Conservation (phyloP, 1,140 invertebrate genomes). For the Bombus ignitus region DNA sequence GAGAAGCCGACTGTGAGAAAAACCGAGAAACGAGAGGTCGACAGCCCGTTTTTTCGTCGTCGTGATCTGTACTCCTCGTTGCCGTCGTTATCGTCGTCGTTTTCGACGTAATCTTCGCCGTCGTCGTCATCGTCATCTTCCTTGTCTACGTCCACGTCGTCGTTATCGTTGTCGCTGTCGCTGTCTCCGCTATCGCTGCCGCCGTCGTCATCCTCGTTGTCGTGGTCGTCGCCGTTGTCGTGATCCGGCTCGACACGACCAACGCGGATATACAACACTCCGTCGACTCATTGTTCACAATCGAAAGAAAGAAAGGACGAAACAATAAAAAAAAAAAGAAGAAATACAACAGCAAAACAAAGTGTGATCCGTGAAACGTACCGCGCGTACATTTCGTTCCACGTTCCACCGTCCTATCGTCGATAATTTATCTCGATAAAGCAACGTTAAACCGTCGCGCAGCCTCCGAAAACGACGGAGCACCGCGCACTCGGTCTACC, state of each 20-base stretch:
- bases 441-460: constrained; percentile 31
- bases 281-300: neutral
- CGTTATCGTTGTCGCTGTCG: constrained; percentile 19
- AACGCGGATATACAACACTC: constrained; percentile 26
- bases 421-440: constrained; percentile 55
- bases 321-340: too few relatives aligned
- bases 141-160: constrained; percentile 31
- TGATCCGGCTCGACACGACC: constrained; percentile 49
- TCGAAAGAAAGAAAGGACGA: too few relatives aligned
- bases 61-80: constrained; percentile 48
- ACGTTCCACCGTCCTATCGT: constrained; percentile 44
- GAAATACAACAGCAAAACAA: neutral
- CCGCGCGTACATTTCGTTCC: constrained; percentile 32
- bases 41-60: constrained; percentile 57
- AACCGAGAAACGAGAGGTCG: constrained; percentile 56
- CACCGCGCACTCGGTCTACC: constrained; percentile 15
- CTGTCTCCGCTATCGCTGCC: constrained; percentile 24
- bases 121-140: constrained; percentile 22
- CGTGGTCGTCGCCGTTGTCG: constrained; percentile 41
- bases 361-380: constrained; percentile 38
- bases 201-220: constrained; percentile 27
- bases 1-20: constrained; percentile 41
- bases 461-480: constrained; percentile 38
- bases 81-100: constrained; percentile 40
- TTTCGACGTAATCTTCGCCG: constrained; percentile 26